Base-by-base conservation (phyloP, 1,140 invertebrate species). In the Drosophila willistoni region DNA sequence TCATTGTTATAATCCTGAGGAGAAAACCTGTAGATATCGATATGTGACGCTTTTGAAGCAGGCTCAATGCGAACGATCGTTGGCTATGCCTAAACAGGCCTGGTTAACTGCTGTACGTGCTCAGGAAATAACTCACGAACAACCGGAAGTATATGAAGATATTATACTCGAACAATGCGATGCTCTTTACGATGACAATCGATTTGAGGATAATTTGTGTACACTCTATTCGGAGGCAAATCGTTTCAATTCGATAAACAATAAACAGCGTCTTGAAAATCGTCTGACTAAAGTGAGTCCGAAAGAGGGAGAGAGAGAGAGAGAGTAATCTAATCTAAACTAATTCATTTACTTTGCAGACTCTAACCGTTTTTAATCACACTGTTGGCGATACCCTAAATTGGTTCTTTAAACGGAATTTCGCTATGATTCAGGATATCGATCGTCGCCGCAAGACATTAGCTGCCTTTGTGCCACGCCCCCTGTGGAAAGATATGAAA, bases 401-500 rank as follows among this genome's bases (percentile, higher is more conserved):
- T 1, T 61, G 63, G 1, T 86, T 86, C 33, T 7, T 86, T 36
- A 54, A 71, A 6, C 12, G 71, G 12, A 55, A 77, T 33, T 7
- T 41, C 4, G 22, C 33, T 4, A 12, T 54, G 17, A 22, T 79
- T 1, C 12, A 33, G 10, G 62, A 65, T 1, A 12, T 54, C 4
- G 47, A 12, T 0, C 64, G 54, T 0, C 17, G 47, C 0, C 69
- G 62, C 1, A 36, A 56, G 12, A 34, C 57, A 54, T 6, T 29
- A 1, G n/a, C 17, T n/a, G 10, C 60, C 0, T n/a, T 36, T 6
- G 47, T 64, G 44, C 29, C 70, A 7, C 78, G 71, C 7, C 79
- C 76, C 0, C 47, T 79, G 0, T 91, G 90, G 90, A 82, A 90
- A 42, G 54, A 59, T 25, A 29, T 73, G 22, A 68, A 42, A 1